Percentiles rank a stretch among this genome's conserved stretches.
Evolutionary conservation across 2,113 vertebrate genomes (phyloP).

Genomic region (Platycercus adscitus): DNA sequence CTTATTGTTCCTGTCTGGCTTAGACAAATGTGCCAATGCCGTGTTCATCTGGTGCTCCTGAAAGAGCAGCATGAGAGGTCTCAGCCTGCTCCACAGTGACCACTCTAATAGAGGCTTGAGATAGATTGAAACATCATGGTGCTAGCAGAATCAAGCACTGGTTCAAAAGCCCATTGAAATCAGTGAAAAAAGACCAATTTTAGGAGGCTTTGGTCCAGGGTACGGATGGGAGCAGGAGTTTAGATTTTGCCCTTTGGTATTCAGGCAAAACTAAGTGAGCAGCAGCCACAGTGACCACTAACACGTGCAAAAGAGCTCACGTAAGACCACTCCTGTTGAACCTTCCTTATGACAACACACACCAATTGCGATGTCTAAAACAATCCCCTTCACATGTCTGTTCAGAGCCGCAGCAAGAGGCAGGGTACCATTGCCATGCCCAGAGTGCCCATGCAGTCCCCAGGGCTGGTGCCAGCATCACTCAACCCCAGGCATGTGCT

Average conservation of each 20-base stretch:
- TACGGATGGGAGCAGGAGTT: background rate
- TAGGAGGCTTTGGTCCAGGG: background rate
- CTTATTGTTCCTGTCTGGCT: background rate
- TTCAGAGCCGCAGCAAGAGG: background rate
- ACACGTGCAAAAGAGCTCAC: background rate
- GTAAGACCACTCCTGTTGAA: background rate
- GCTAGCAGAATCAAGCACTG: background rate
- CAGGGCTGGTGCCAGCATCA: background rate
- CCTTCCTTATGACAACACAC: background rate
- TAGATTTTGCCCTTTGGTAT: background rate
- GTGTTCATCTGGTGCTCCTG: background rate
- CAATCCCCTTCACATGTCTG: background rate
- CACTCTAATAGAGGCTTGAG: accelerated
- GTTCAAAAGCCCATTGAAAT: background rate
- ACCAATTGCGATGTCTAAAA: background rate
- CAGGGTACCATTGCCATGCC: background rate
- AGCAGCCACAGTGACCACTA: background rate
- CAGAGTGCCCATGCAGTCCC: background rate
- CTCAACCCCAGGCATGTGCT: background rate
- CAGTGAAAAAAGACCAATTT: background rate
- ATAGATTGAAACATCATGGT: background rate
- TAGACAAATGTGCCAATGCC: background rate
- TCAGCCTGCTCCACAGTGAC: background rate
- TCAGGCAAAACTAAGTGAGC: background rate
- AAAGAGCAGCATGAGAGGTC: background rate